Conservation (phyloP, 1,140 invertebrate species). For the Mycetomoellerius zeteki region DNA sequence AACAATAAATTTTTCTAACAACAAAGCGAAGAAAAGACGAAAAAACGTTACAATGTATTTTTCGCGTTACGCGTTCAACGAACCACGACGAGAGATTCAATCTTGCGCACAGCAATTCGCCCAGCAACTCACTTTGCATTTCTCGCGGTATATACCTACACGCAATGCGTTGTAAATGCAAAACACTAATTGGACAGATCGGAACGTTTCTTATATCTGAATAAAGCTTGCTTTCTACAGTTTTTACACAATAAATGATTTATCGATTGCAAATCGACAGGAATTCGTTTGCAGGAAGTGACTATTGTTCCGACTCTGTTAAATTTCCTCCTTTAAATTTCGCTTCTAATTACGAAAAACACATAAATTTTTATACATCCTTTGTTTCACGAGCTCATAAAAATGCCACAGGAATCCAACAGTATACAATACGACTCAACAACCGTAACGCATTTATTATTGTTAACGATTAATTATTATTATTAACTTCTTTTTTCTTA, state of each 20-base stretch:
- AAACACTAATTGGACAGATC: slow-evolving; percentile 32
- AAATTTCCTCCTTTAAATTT: neutral
- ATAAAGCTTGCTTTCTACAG: slow-evolving; percentile 30
- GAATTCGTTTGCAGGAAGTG: neutral
- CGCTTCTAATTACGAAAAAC: slow-evolving; percentile 9
- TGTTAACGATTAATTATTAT: slow-evolving; percentile 20
- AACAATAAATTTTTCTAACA: slow-evolving; percentile 47
- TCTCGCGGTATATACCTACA: neutral
- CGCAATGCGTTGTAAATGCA: slow-evolving; percentile 13
- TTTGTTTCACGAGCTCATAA: neutral
- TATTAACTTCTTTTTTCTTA: neutral
- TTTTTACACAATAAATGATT: slow-evolving; percentile 10
- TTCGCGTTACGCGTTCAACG: slow-evolving; percentile 42
- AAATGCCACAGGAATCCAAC: neutral
- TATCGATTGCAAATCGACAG: neutral
- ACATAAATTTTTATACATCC: neutral
- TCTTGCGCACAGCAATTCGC: neutral
- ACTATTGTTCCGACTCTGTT: neutral
- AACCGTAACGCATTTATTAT: neutral
- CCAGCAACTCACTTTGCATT: slow-evolving; percentile 19
- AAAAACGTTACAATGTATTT: slow-evolving; percentile 20
- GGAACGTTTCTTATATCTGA: neutral
- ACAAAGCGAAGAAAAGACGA: neutral
- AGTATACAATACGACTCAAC: no score
- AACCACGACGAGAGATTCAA: slow-evolving; percentile 52